Evolutionary conservation across 2,113 vertebrate genomes (phyloP), one percentile per base, ranked within the genome.

Genomic region (Ciconia stormi): DNA sequence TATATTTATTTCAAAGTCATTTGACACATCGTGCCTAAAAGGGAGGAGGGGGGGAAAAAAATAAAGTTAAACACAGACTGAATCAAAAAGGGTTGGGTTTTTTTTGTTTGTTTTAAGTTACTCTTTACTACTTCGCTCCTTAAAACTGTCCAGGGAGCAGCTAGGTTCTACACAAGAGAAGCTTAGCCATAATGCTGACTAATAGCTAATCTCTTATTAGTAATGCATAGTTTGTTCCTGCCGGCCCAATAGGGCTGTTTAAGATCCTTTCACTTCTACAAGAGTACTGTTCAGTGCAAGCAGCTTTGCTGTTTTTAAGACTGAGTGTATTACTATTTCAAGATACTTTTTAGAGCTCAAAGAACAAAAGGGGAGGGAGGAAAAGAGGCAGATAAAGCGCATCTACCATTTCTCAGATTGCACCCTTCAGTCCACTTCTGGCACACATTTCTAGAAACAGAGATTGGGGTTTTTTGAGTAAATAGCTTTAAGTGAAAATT

Each of bases 1-100:
- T 95, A 99, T 80, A 69, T 98, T 98, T 95, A 99, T 99, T 96
- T 98, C 98, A 98, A 99, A 99, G 97, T 99, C 98, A 97, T 98
- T 99, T 87, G 98, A 98, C 23, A 99, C 99, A 88, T 99, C 98
- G 1, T 99, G 97, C 97, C 99, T 99, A 95, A 53, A 97, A 97
- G 61, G 47, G 65, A 85, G 74, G 44, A 95, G 67, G 30, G 6
- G 30, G 6, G 13, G 1, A 7, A 65, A 59, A 59, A 88, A 76
- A 13, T 2, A 59, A 59, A 46, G 21, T 87, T 82, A 76, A 80
- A 89, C 18, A 71, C 15, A 47, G 25, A 66, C 26, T 30, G 29
- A 62, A 66, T 15, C 11, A 90, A 85, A 71, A 78, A 67, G 3
- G 36, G 13, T 2, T 15, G 22, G 27, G 27, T 52, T 32, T 71